Conservation (phyloP, 2,888 invertebrate genomes). For the Chrysolina oricalcia region DNA sequence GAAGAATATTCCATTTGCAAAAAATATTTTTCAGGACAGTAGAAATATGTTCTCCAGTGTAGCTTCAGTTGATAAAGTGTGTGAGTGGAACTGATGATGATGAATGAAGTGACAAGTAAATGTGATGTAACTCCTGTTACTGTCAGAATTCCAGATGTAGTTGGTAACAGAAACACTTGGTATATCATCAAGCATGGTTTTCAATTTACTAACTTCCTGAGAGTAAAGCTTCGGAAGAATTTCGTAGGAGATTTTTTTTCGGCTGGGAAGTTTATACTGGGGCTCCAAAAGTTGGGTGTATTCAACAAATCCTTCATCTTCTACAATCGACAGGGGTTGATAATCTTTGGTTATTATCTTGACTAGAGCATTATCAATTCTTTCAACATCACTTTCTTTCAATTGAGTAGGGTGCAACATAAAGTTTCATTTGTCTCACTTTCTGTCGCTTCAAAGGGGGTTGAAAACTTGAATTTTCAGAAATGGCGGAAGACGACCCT, state of each 20-base stretch:
- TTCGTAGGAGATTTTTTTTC: constrained; percentile 46
- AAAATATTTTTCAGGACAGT: constrained; percentile 41
- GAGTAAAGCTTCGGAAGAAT: constrained; percentile 51
- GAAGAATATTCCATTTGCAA: constrained; percentile 48
- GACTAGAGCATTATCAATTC: constrained; percentile 46
- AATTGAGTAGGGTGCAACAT: background rate
- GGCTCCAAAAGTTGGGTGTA: constrained; percentile 52
- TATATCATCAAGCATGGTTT: constrained; percentile 31
- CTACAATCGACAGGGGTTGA: constrained; percentile 58
- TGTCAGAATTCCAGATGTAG: too few species aligned
- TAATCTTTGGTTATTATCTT: constrained; percentile 55
- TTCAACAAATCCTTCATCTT: constrained; percentile 57
- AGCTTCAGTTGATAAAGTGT: constrained; percentile 51
- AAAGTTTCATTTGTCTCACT: constrained; percentile 22
- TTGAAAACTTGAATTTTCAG: background rate
- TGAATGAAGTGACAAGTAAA: constrained; percentile 58
- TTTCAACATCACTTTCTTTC: constrained; percentile 18
- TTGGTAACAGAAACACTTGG: constrained; percentile 55
- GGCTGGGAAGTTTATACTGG: constrained; percentile 51
- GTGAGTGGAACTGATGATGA: constrained; percentile 47
- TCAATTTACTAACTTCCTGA: too few species aligned
- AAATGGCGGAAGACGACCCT: constrained; percentile 13
- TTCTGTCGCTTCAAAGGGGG: constrained; percentile 7
- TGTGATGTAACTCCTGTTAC: constrained; percentile 55
- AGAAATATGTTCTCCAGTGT: constrained; percentile 50